Evolutionary conservation across 1,140 invertebrate genomes (phyloP), one percentile per base, ranked within the genome.

Genomic region (Caenorhabditis briggsae): DNA sequence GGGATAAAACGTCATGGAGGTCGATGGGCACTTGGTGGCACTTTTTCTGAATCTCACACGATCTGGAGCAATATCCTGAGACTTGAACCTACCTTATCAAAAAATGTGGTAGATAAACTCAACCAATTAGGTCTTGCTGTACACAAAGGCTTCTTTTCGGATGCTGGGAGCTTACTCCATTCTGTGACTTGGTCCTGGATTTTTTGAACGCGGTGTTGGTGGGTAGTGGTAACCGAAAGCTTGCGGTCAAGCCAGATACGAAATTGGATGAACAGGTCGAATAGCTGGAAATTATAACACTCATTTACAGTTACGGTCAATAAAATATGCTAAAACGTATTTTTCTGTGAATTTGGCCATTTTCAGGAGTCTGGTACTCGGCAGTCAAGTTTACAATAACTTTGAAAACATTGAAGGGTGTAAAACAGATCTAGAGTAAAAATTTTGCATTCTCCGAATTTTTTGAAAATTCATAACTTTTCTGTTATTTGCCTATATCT

Each of bases 81-180:
- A 11, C 41, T 14, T 46, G 1, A 2, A 8, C 20, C 78, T 84
- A 93, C 93, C 90, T 95, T 95, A 89, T 93, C 93, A 91, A 94
- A 95, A 91, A 95, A 95, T 0, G 94, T 95, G 5, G 94, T 94
- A 5, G 95, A 95, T 18, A 95, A 92, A 61, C 94, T 95, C 23
- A 94, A 92, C 95, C 95, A 95, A 91, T 95, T 95, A 16, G 95
- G 94, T 58, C 95, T 91, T 0, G 95, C 93, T 0, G 94, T 95
- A 91, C 95, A 95, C 41, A 95, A 93, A 5, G 94, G 91, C 82
- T 94, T 95, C 5, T 93, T 91, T 25, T 94, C 89, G 46, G 92
- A 88, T 33, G 90, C 82, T 0, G 94, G 93, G n/a, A 93, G 90
- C 61, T 94, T 93, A 87, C 94, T 94, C 94, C 95, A 95, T 92